These are phyloP conservation scores for Leptodactylus fuscus DNA, from an alignment of 2,113 vertebrate species.

Conservation along the genomic window DNA sequence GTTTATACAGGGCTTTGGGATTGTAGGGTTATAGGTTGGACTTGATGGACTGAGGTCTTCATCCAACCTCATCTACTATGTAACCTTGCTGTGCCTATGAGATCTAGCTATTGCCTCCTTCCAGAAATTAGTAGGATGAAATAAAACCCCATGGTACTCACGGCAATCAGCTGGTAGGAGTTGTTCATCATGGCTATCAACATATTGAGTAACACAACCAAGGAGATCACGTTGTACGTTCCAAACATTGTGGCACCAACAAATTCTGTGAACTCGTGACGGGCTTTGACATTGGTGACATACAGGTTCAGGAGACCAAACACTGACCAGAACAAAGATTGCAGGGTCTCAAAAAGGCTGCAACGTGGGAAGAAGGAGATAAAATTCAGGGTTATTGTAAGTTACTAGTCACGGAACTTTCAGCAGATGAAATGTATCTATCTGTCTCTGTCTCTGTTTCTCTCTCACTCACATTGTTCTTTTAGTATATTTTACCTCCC, in stretches of 20 bases:
- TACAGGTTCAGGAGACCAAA: slow-evolving; percentile 94
- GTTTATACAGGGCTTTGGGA: too few relatives aligned
- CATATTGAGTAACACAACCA: slow-evolving; percentile 97
- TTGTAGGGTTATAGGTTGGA: too few relatives aligned
- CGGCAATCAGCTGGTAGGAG: slow-evolving; percentile 96
- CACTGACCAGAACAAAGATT: slow-evolving; percentile 97
- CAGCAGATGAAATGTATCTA: too few relatives aligned
- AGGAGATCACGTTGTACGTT: slow-evolving; percentile 95
- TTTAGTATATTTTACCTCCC: too few relatives aligned
- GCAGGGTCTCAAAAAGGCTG: slow-evolving; percentile 95
- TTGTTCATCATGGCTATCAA: slow-evolving; percentile 99
- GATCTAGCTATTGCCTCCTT: neutral
- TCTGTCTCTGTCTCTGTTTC: too few relatives aligned
- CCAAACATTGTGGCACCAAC: slow-evolving; percentile 97
- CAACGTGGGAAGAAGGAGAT: slow-evolving; percentile 57
- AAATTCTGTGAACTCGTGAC: slow-evolving; percentile 95
- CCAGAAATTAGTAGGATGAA: neutral
- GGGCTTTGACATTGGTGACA: slow-evolving; percentile 94
- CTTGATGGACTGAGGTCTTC: too few relatives aligned
- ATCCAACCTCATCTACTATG: too few relatives aligned
- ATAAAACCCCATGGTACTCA: slow-evolving; percentile 71
- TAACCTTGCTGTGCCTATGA: neutral
- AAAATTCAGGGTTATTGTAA: neutral
- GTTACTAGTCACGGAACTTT: too few relatives aligned
- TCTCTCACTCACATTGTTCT: too few relatives aligned